Evolutionary conservation across 2,113 vertebrate genomes (phyloP), one percentile per base, ranked within the genome.

Genomic region (Synodontis membranacea): DNA sequence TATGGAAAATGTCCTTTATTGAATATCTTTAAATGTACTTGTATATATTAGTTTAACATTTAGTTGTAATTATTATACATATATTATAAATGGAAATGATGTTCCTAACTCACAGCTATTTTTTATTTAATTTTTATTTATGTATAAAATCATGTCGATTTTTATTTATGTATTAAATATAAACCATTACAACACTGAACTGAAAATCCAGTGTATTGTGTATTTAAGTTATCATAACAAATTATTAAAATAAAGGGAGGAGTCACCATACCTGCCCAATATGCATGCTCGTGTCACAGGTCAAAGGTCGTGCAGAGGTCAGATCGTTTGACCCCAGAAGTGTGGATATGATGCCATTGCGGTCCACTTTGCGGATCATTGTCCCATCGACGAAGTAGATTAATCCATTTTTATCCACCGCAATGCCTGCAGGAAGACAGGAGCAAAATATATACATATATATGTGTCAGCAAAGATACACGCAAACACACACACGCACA

Each of bases 241-340:
- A n/a, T n/a, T 48, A 68, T 44, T 31, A 58, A 23, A 48, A 72
- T 5, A 3, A 37, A 21, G 42, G 39, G 15, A 28, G 10, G 34
- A 48, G 84, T 50, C 21, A 54, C 50, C 34, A 50, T 94, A 99
- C 98, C 98, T 99, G 97, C 93, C 97, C 96, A 87, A 99, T 99
- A 89, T 99, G 97, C 97, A 99, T 99, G 95, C 97, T 99, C n/a
- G 96, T 98, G 87, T 99, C 98, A 64, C 98, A 99, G 72, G 98
- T 99, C 56, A 99, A 89, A 89, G 98, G 98, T 86, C 97, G 95
- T 84, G 98, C 97, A 19, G 98, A 99, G 4, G 97, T 99, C 89
- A 99, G 94, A 90, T 99, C 98, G 0, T 99, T 99, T 85, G 97
- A 99, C 76, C 98, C 98, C 89, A 99, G 95, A 82, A 99, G 93